Base-by-base conservation (phyloP, 2,888 invertebrate species). In the Chirona hameri region DNA sequence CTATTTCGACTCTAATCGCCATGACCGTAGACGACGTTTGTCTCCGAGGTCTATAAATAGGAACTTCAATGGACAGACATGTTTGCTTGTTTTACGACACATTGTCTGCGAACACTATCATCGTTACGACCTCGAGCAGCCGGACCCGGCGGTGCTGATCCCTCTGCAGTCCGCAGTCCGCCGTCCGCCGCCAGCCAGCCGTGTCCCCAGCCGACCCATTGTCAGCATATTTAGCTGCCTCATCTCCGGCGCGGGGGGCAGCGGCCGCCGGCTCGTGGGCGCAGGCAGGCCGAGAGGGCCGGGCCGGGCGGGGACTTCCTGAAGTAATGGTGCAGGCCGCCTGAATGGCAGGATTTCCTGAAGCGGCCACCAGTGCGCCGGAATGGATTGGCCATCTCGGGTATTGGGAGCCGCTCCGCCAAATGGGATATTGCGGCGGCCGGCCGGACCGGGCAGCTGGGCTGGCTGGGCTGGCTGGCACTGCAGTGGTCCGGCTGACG, bases 301-400 rank as follows among this genome's bases (percentile, higher is more conserved):
- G 15, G 55, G 2, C 60, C 60, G 55, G 60, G 60, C 60, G 60
- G 60, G 21, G 60, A 24, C 24, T 24, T 24, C 7, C 21, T 60
- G 24, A 24, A 24, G 60, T 60, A 60, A 60, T 60, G 60, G 60
- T 24, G 60, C 60, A 60, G 60, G 18, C 2, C 24, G 60, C 24
- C 60, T 60, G 24, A 60, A 60, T 60, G 60, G 60, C 60, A 60
- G 60, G 60, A 60, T 60, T 60, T 60, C 60, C 60, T 60, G 60
- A 60, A 60, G 24, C 24, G 24, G 24, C 60, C 24, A 60, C 24
- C 60, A 60, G 60, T 24, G 60, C 60, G 21, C 24, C 24, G 7
- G 60, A 60, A 60, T 60, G 60, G 60, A 60, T 60, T 24, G 60
- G 60, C 24, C 60, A 24, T 24, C 60, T 60, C 60, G 60, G 24